Conservation (phyloP, 2,797 vertebrate genomes). For the Halcyon leucocephala region DNA sequence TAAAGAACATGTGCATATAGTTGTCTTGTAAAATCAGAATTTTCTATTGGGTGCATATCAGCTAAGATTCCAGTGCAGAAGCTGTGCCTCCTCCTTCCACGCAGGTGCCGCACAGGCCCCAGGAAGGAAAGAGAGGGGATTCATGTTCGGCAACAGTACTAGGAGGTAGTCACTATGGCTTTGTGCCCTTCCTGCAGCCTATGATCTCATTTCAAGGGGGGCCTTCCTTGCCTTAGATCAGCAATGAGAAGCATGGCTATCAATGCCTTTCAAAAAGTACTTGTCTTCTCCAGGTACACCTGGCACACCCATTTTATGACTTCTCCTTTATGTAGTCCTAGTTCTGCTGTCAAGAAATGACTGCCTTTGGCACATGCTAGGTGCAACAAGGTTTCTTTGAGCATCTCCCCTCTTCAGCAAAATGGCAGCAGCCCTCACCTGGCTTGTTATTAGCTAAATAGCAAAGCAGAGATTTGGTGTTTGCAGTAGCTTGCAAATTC, state of each 20-base stretch:
- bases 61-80: neutral
- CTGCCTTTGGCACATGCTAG: neutral
- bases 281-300: neutral
- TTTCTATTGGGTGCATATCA: neutral
- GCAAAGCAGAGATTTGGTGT: neutral
- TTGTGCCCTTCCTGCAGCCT: neutral
- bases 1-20: neutral
- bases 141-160: accelerated
- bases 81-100: neutral
- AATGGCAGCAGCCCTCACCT: neutral
- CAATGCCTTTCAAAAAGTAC: neutral
- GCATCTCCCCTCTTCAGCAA: neutral
- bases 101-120: neutral
- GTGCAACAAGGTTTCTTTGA: neutral
- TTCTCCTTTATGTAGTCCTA: neutral
- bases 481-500: slow-evolving; percentile 10
- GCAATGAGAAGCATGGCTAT: neutral
- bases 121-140: neutral
- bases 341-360: neutral
- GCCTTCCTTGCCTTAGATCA: neutral
- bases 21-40: neutral
- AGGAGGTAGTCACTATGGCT: neutral
- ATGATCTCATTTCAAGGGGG: neutral
- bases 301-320: neutral
- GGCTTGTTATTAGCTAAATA: neutral